Base-by-base conservation (phyloP, 2,888 invertebrate genomes). In the Archips crataeganus region DNA sequence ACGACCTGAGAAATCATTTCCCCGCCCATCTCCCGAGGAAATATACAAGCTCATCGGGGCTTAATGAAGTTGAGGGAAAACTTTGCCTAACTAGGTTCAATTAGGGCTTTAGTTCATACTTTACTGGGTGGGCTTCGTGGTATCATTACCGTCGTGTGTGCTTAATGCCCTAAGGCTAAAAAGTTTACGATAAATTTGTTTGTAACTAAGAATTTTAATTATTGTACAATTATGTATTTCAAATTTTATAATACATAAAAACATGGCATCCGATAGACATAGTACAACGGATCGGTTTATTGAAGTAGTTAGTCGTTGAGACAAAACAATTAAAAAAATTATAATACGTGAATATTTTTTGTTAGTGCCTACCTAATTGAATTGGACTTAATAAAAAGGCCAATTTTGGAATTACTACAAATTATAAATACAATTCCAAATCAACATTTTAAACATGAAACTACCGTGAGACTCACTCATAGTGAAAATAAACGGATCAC, bases 1-100 rank as follows among this genome's bases (percentile, higher is more conserved):
- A 68, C 61, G 39, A 51, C 69, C 51, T 69, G 42, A 67, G 54
- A 60, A 64, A 64, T 69, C 86, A 87, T 90, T 90, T 88, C 90
- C 89, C 88, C 82, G 86, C 10, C 79, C 79, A 84, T 87, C 87
- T 89, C 88, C 88, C 88, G 78, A 79, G 88, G 90, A 90, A 90
- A 83, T 82, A 80, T 82, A 86, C 84, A 82, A 83, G 84, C 85
- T 83, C 83, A 82, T 80, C 79, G 77, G 81, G 82, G 77, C 84
- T 85, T 87, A 88, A 89, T 88, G 88, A 88, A 86, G 87, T 85
- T 85, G 84, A 81, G 80, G 79, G 54, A 66, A 74, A 74, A 74
- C 70, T 74, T 70, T 54, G 61, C 54, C 51, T 57, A 70, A 70
- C 65, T 61, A 70, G 65, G 45, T 39, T 34, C 59, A 42, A 64